These are phyloP conservation scores for Leucophenga varia DNA, from an alignment of 1,140 invertebrate genomes.

Conservation along the genomic window DNA sequence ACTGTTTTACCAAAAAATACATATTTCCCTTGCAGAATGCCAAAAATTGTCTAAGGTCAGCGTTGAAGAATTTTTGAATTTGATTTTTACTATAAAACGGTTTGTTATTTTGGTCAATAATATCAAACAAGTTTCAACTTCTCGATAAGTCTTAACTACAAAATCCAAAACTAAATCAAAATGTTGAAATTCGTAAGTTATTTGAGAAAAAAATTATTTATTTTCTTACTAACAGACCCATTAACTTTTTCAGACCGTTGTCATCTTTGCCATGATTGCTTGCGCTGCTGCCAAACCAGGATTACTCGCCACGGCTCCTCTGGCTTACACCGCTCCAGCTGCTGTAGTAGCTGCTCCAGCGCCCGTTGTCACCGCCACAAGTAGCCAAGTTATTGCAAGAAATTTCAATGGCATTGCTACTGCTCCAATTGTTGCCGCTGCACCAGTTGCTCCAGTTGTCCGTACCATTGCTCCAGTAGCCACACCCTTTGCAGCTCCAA, in stretches of 20 bases:
- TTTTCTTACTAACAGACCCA: background rate
- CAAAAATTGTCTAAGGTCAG: no score
- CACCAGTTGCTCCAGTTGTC: slow-evolving; percentile 27
- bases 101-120: no score
- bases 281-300: slow-evolving; percentile 52
- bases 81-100: no score
- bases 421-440: slow-evolving; percentile 35
- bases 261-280: slow-evolving; percentile 48
- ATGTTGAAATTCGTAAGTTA: slow-evolving; percentile 52
- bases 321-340: slow-evolving; percentile 26
- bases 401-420: slow-evolving; percentile 56
- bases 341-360: slow-evolving; percentile 45
- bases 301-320: slow-evolving; percentile 28
- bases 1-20: no score
- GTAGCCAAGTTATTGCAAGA: slow-evolving; percentile 57
- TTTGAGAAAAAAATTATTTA: background rate
- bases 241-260: slow-evolving; percentile 22
- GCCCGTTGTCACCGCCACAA: slow-evolving; percentile 55
- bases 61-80: no score
- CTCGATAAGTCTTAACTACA: no score
- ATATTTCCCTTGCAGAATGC: no score
- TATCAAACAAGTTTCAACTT: no score
- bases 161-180: slow-evolving; percentile 21
- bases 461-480: slow-evolving; percentile 23
- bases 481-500: slow-evolving; percentile 24